These are phyloP conservation scores for Argynnis bischoffii DNA, from an alignment of 2,888 invertebrate species.

Conservation along the genomic window DNA sequence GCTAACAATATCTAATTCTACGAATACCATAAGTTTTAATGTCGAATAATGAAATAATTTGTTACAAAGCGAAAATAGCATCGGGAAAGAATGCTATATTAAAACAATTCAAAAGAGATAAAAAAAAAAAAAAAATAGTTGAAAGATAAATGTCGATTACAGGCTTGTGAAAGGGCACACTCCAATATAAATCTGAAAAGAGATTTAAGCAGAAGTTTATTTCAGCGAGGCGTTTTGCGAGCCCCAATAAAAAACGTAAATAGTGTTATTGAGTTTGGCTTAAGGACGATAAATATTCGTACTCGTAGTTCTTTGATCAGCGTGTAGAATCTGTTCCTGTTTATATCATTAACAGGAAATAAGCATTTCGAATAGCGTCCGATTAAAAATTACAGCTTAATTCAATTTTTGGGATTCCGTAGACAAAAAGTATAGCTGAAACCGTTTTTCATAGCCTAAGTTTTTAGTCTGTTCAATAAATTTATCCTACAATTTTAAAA, in stretches of 20 bases:
- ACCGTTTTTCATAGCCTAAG: too few relatives aligned
- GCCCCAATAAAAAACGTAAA: slow-evolving; percentile 50
- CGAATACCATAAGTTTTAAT: too few relatives aligned
- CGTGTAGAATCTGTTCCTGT: slow-evolving; percentile 15
- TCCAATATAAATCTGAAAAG: slow-evolving; percentile 40
- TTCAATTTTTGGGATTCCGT: too few relatives aligned
- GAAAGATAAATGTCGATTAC: not conserved
- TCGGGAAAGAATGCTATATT: not conserved
- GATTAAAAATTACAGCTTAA: too few relatives aligned
- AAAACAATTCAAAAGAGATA: slow-evolving; percentile 1
- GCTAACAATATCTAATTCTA: too few relatives aligned
- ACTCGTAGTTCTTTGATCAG: slow-evolving; percentile 54
- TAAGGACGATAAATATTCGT: slow-evolving; percentile 52
- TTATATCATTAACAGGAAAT: not conserved
- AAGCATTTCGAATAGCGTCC: not conserved
- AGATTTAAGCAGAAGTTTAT: slow-evolving; percentile 40
- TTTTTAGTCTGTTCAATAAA: too few relatives aligned
- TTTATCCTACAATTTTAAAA: too few relatives aligned
- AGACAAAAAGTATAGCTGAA: too few relatives aligned
- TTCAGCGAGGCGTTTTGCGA: slow-evolving; percentile 41
- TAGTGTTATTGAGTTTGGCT: slow-evolving; percentile 49
- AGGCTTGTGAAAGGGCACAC: slow-evolving; percentile 20
- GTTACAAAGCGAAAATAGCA: not conserved
- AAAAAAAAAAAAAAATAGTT: slow-evolving; percentile 1
- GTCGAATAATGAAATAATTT: not conserved